A percentile compares a stretch with the other conserved stretches of the same genome.
phyloP scores from a whole-genome alignment of 1,140 invertebrate genomes.

The Dryas iulia region DNA sequence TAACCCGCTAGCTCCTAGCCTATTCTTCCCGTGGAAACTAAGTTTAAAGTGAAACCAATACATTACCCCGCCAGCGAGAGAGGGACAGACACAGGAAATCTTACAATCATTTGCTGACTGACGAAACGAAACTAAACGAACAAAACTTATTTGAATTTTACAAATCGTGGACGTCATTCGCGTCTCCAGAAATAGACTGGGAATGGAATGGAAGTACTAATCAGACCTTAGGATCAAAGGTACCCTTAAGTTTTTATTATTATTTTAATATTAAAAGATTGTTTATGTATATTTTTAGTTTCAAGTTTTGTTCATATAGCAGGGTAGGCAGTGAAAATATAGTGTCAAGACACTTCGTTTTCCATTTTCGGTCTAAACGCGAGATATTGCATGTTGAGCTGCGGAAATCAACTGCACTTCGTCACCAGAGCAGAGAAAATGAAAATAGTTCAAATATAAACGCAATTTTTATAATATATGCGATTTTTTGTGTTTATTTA shows the following conservation, averaged over 20 bases:
- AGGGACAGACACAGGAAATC: conserved; percentile 60
- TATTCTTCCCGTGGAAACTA: conserved; percentile 59
- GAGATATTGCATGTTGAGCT: too few relatives aligned
- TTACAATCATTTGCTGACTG: conserved; percentile 5
- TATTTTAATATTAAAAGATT: too few relatives aligned
- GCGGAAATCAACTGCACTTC: too few relatives aligned
- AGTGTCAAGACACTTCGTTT: too few relatives aligned
- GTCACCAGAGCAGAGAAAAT: too few relatives aligned
- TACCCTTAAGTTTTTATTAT: not conserved
- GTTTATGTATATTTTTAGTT: too few relatives aligned
- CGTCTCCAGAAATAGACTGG: not conserved
- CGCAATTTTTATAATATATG: too few relatives aligned
- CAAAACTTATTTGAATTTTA: conserved; percentile 23
- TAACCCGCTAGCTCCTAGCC: conserved; percentile 35
- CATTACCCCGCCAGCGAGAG: conserved; percentile 43
- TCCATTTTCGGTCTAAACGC: too few relatives aligned
- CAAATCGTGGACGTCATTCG: conserved; percentile 16
- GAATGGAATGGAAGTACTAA: not conserved
- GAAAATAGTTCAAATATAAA: too few relatives aligned
- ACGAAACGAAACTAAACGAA: conserved; percentile 5
- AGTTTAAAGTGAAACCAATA: conserved; percentile 48
- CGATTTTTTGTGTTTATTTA: too few relatives aligned
- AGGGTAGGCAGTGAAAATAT: too few relatives aligned
- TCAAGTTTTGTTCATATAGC: too few relatives aligned
- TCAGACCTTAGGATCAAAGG: not conserved